These are phyloP conservation scores for Mus spretus DNA, from an alignment of 2,797 vertebrate genomes.

Conservation along the genomic window DNA sequence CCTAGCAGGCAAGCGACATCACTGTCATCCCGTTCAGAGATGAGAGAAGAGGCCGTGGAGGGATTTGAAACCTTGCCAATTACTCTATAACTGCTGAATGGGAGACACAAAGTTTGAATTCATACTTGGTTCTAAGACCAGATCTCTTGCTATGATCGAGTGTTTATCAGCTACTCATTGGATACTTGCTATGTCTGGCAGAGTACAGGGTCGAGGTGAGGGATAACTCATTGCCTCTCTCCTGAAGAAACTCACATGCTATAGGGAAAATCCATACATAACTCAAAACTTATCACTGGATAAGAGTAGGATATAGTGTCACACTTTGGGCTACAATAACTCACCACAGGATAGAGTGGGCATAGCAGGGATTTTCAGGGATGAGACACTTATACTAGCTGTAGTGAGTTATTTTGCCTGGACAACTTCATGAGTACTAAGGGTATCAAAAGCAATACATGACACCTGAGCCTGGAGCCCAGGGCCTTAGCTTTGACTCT, in stretches of 20 bases:
- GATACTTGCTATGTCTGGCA: too few relatives aligned
- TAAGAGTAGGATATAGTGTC: background rate
- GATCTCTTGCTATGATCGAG: background rate
- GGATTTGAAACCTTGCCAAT: background rate
- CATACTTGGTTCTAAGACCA: background rate
- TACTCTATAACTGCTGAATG: background rate
- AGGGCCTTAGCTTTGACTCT: background rate
- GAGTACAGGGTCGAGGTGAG: too few relatives aligned
- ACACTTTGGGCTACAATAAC: too few relatives aligned
- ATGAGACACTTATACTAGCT: background rate
- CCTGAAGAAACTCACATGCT: background rate
- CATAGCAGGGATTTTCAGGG: background rate
- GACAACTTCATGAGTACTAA: background rate
- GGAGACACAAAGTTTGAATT: background rate
- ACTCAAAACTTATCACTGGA: too few relatives aligned
- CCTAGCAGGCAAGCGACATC: background rate
- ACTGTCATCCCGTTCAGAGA: background rate
- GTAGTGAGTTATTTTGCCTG: background rate
- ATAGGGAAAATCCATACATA: background rate
- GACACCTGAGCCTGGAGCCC: background rate
- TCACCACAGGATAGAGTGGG: fast-evolving
- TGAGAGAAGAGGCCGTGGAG: background rate
- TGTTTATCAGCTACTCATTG: background rate
- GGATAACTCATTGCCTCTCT: background rate
- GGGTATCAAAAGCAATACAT: too few relatives aligned